Conservation (phyloP, 2,797 vertebrate genomes). For the Apodemus agrarius region DNA sequence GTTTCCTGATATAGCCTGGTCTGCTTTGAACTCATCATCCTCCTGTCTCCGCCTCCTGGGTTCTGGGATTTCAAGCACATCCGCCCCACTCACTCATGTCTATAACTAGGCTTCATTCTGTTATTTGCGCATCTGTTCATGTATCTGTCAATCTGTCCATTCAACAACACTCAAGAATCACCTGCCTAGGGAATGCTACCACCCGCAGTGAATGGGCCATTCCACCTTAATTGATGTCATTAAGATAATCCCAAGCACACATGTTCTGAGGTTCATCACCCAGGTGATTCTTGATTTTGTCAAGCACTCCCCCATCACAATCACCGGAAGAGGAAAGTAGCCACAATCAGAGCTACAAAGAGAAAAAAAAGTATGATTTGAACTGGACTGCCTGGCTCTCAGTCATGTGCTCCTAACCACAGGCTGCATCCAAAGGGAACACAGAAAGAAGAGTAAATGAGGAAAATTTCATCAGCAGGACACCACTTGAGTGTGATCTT, state of each 20-base stretch:
- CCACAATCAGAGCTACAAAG: not conserved
- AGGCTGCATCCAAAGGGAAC: not conserved
- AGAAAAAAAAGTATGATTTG: not conserved
- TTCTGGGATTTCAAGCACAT: not conserved
- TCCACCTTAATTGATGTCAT: not conserved
- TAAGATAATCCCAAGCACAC: not conserved
- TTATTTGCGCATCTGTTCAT: not conserved
- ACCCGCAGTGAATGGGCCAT: not conserved
- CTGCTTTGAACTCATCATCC: not conserved
- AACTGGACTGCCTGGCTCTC: not conserved
- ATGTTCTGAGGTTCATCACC: not conserved
- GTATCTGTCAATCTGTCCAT: not conserved
- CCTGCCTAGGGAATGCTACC: not conserved
- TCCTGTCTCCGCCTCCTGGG: not conserved
- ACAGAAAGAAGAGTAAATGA: not conserved
- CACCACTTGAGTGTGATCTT: not conserved
- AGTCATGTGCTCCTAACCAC: not conserved
- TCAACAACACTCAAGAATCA: not conserved
- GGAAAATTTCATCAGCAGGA: not conserved
- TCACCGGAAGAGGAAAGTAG: not conserved
- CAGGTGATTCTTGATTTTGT: not conserved
- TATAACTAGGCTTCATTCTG: not conserved
- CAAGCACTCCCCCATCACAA: not conserved
- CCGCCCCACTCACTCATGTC: not conserved
- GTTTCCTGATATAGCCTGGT: not conserved